Base-by-base conservation (phyloP, 2,888 invertebrate genomes). In the Rugalucina vietnamica region DNA sequence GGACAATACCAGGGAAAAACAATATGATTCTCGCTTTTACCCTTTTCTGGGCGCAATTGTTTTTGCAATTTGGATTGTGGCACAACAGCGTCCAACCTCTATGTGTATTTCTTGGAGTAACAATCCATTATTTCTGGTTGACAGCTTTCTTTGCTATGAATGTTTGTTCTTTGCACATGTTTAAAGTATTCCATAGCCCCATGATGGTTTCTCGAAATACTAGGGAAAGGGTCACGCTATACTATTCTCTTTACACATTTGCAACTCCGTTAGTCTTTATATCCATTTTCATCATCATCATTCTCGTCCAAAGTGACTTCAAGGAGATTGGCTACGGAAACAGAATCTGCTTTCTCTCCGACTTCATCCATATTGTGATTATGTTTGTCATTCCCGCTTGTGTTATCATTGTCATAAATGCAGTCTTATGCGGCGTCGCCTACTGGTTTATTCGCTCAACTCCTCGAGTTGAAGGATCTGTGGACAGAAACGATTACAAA, bases 91-190 rank as follows among this genome's bases (percentile, higher is more conserved):
- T 32, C 37, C 34, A 49, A 0, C 43, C 36, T 12, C 36, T 73
- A 1, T 90, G 90, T 57, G 34, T 36, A 36, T 50, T 82, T 4
- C 36, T 90, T 21, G 90, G 89, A 14, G 60, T 86, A 0, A n/a
- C 77, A 0, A 85, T 83, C 14, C 91, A 91, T 79, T 88, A 86
- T 71, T 88, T 88, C 43, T 89, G 90, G 89, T 36, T 91, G 21
- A 77, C 88, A 14, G 85, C 89, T 10, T 89, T 90, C 69, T 78
- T 77, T 69, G 82, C 88, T 32, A 87, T 90, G 87, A 83, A 85
- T 32, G 69, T 90, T 8, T 91, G 90, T 60, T 85, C 88, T 14
- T 87, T 79, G 74, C 90, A 90, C 65, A 89, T 90, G 88, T 87
- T 81, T 74, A 54, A 76, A 18, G 87, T 90, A 2, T 90, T 90